These are phyloP conservation scores for Doris montereyensis DNA, from an alignment of 2,888 invertebrate species.

Conservation along the genomic window DNA sequence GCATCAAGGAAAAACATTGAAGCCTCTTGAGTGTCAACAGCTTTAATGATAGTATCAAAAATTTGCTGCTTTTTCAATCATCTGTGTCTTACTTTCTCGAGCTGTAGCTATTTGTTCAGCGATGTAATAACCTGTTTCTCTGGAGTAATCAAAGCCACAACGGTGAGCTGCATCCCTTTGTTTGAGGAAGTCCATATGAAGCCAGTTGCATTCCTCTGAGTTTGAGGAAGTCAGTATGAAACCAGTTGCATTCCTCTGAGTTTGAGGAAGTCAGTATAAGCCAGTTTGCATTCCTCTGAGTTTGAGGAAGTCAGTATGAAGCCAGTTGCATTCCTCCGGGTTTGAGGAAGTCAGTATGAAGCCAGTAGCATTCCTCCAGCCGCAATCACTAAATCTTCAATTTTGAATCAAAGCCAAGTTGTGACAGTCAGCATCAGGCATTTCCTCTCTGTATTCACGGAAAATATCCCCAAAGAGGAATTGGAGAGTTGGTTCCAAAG, in stretches of 20 bases:
- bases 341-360: too few species aligned
- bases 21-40: too few species aligned
- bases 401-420: conserved; percentile 7
- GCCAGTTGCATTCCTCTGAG: too few species aligned
- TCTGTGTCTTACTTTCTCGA: background rate
- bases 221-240: too few species aligned
- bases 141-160: background rate
- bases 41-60: too few species aligned
- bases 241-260: too few species aligned
- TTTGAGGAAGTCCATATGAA: background rate
- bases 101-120: background rate
- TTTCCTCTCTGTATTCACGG: too few species aligned
- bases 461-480: background rate
- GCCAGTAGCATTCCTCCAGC: background rate
- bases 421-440: background rate
- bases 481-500: background rate
- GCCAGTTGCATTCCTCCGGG: too few species aligned
- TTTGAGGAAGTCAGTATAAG: too few species aligned
- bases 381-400: background rate
- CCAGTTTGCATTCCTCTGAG: too few species aligned
- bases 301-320: too few species aligned
- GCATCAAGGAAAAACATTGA: conserved; percentile 9
- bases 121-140: background rate
- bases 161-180: background rate
- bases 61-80: too few species aligned